These are phyloP conservation scores for Philereme vetulata DNA, from an alignment of 2,888 invertebrate species.

Conservation along the genomic window DNA sequence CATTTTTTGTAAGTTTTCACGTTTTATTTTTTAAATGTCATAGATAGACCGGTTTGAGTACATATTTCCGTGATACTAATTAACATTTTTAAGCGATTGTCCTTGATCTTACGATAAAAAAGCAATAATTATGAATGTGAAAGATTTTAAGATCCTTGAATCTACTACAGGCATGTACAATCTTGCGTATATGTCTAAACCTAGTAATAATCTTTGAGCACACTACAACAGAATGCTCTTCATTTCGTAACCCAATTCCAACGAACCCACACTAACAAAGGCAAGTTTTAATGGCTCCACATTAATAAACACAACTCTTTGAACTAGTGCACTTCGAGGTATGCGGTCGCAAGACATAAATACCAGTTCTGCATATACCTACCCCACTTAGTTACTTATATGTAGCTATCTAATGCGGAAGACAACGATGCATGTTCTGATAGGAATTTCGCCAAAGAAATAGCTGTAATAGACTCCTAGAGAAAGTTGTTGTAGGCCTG, in stretches of 20 bases:
- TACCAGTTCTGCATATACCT: slow-evolving; percentile 35
- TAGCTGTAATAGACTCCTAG: background rate
- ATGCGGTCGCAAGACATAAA: slow-evolving; percentile 61
- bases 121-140: background rate
- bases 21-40: slow-evolving; percentile 23
- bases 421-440: slow-evolving; percentile 25
- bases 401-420: slow-evolving; percentile 29
- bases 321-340: slow-evolving; percentile 54
- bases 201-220: background rate
- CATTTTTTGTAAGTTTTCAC: background rate
- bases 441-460: slow-evolving; percentile 13
- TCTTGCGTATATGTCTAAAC: too few species aligned
- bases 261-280: background rate
- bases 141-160: too few species aligned
- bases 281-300: slow-evolving; percentile 16
- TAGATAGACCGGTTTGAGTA: slow-evolving; percentile 11
- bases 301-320: slow-evolving; percentile 34
- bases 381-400: background rate
- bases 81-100: background rate
- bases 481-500: background rate
- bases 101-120: background rate
- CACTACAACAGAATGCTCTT: too few species aligned
- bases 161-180: too few species aligned
- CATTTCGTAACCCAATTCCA: background rate
- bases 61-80: slow-evolving; percentile 13